A percentile compares a stretch with the other conserved stretches of the same genome.
Conservation (phyloP, 30 jellyfish, hydroid and myxozoan genomes). For the Pelagia noctiluca region DNA sequence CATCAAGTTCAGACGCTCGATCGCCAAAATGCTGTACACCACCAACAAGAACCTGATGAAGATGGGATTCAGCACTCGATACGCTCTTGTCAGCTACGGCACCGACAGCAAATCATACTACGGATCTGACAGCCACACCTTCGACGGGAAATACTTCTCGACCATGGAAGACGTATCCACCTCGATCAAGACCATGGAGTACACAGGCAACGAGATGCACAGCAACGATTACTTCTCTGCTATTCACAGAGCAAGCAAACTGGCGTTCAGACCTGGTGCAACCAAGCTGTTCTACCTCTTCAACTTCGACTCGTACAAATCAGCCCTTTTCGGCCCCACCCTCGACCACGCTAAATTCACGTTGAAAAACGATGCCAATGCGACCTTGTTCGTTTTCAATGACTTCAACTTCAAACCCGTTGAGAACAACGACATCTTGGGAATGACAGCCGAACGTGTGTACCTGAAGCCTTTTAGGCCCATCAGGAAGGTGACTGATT, state of each 20-base stretch:
- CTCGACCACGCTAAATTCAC: conserved; percentile 77
- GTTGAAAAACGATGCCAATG: conserved; percentile 88
- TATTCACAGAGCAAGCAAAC: conserved; percentile 64
- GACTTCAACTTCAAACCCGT: conserved; percentile 61
- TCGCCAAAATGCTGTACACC: conserved; percentile 65
- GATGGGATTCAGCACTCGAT: conserved; percentile 83
- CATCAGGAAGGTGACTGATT: conserved; percentile 9
- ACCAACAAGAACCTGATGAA: conserved; percentile 41
- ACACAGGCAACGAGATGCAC: conserved; percentile 70
- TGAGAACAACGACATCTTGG: conserved; percentile 70
- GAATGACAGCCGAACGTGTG: conserved; percentile 61
- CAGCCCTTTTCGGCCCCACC: conserved; percentile 81
- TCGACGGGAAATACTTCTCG: conserved; percentile 77
- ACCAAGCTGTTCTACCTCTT: conserved; percentile 67
- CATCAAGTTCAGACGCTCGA: conserved; percentile 18
- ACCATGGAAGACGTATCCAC: conserved; percentile 56
- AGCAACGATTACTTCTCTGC: conserved; percentile 90
- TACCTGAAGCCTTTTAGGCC: conserved; percentile 67
- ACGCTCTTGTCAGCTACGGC: conserved; percentile 95
- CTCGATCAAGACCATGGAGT: conserved; percentile 82
- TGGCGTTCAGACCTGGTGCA: conserved; percentile 93
- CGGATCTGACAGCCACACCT: conserved; percentile 80
- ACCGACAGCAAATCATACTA: conserved; percentile 74
- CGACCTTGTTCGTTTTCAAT: conserved; percentile 89
- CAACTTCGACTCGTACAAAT: conserved; percentile 67